Evolutionary conservation across 1,140 invertebrate genomes (phyloP).

Genomic region (Drosophila sp.): DNA sequence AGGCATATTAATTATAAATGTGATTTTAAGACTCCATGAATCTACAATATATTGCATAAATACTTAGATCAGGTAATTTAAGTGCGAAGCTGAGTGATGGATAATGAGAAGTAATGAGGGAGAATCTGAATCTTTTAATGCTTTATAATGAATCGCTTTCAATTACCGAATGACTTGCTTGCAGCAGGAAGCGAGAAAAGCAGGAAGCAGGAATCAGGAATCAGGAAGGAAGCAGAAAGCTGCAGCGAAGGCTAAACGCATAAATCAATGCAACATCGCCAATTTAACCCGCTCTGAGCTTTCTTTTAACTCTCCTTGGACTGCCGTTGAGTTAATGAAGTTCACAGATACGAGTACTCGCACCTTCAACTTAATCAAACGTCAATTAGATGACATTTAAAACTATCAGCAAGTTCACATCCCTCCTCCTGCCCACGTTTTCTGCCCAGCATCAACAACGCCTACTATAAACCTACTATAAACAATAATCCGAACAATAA

Average conservation of each 20-base stretch:
- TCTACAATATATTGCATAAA: no score
- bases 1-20: no score
- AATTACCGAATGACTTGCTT: conserved; percentile 18
- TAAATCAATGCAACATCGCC: conserved; percentile 39
- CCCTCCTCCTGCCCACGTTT: no score
- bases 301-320: conserved; percentile 3
- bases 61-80: neutral
- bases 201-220: neutral
- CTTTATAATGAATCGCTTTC: conserved; percentile 49
- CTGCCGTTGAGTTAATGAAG: conserved; percentile 21
- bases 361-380: conserved; percentile 49
- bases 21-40: no score
- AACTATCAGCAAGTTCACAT: neutral
- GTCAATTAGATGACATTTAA: conserved; percentile 46
- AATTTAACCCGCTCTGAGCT: neutral
- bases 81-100: neutral
- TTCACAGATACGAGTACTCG: conserved; percentile 24
- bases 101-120: no score
- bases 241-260: conserved; percentile 22
- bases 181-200: conserved; percentile 8
- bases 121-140: conserved; percentile 35
- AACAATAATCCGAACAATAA: conserved; percentile 37
- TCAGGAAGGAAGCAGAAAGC: conserved; percentile 1
- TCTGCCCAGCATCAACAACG: neutral
- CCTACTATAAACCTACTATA: no score